These are phyloP conservation scores for Operophtera brumata DNA, from an alignment of 2,888 invertebrate genomes.

Conservation along the genomic window DNA sequence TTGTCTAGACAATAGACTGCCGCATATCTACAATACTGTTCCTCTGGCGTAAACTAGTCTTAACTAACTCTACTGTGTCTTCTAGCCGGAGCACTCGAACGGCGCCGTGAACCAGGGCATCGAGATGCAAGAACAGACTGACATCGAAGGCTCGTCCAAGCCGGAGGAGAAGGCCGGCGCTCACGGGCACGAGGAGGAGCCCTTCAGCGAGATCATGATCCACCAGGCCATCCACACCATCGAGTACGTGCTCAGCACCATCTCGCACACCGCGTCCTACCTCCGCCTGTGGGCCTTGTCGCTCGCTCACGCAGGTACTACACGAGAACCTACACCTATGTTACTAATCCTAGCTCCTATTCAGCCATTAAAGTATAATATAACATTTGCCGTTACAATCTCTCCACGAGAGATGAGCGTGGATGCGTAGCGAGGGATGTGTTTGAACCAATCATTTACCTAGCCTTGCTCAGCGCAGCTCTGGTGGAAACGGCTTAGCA, in stretches of 20 bases:
- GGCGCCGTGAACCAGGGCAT: slow-evolving; percentile 85
- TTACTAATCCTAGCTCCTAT: too few species aligned
- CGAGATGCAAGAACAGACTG: slow-evolving; percentile 81
- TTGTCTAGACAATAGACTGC: too few species aligned
- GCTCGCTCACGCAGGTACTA: slow-evolving; percentile 95
- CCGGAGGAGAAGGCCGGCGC: slow-evolving; percentile 33
- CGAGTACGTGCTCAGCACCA: slow-evolving; percentile 96
- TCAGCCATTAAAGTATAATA: too few species aligned
- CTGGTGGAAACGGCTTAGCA: too few species aligned
- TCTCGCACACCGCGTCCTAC: slow-evolving; percentile 98
- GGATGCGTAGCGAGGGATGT: too few species aligned
- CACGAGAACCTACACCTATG: too few species aligned
- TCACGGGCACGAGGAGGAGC: slow-evolving; percentile 79
- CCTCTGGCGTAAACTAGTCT: too few species aligned
- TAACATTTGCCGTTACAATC: too few species aligned
- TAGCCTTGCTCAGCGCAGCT: too few species aligned
- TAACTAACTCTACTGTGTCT: slow-evolving; percentile 2
- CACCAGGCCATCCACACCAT: slow-evolving; percentile 98
- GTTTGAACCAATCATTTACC: too few species aligned
- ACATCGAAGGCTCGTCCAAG: slow-evolving; percentile 49
- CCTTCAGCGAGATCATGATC: slow-evolving; percentile 93
- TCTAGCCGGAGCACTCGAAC: slow-evolving; percentile 72
- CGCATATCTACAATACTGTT: too few species aligned
- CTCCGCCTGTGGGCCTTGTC: slow-evolving; percentile 98
- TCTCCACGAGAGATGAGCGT: too few species aligned